phyloP scores from a whole-genome alignment of 2,888 invertebrate species.

The Cryptus armator region DNA sequence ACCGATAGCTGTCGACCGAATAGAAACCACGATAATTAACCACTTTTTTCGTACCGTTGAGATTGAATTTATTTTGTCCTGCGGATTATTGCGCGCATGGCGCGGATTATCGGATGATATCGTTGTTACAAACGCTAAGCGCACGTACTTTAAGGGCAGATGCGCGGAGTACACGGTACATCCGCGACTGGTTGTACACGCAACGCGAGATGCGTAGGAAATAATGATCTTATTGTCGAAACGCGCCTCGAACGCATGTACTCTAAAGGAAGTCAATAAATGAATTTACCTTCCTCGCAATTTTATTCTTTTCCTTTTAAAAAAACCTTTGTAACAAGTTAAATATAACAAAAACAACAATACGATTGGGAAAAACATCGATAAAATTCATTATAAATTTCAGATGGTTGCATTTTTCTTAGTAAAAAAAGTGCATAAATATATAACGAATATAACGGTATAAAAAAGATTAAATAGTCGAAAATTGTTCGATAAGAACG shows the following conservation, averaged over 20 bases:
- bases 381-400: not conserved
- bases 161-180: not conserved
- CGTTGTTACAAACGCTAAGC: not conserved
- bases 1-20: not conserved
- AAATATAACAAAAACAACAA: not conserved
- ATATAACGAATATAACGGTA: not conserved
- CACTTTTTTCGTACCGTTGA: slow-evolving; percentile 30
- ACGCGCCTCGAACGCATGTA: slow-evolving; percentile 48
- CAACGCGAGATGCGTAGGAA: slow-evolving; percentile 13
- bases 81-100: not conserved
- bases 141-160: not conserved
- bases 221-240: slow-evolving; percentile 30
- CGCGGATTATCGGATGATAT: not conserved
- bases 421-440: not conserved
- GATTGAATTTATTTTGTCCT: slow-evolving; percentile 13
- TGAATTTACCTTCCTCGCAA: slow-evolving; percentile 44
- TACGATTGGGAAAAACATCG: not conserved
- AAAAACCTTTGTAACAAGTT: not conserved
- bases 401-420: too few relatives aligned
- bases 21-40: slow-evolving; percentile 29
- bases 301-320: not conserved
- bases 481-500: too few relatives aligned
- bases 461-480: too few relatives aligned
- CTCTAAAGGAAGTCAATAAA: slow-evolving; percentile 56
- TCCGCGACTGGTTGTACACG: not conserved